Conservation (phyloP, 2,113 vertebrate genomes). For the Nestor notabilis region DNA sequence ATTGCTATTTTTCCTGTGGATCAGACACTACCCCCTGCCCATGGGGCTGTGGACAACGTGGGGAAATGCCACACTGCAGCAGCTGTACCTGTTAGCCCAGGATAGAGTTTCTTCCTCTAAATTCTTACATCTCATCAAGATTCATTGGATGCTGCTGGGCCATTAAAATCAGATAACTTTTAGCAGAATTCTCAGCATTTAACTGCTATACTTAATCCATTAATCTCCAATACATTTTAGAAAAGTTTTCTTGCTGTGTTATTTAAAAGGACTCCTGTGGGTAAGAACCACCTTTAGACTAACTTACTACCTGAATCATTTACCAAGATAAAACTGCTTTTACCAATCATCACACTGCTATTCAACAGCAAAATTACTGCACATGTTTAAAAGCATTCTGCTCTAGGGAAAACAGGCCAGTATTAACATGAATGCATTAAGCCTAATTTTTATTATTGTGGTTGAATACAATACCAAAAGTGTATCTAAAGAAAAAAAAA, state of each 20-base stretch:
- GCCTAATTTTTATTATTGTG: not conserved
- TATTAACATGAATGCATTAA: not conserved
- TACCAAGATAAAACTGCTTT: not conserved
- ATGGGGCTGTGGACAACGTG: not conserved
- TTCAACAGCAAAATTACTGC: not conserved
- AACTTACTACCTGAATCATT: conserved; percentile 7
- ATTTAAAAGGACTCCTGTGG: conserved; percentile 19
- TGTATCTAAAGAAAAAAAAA: not conserved
- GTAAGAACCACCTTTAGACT: not conserved
- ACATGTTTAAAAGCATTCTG: not conserved
- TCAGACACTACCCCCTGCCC: not conserved
- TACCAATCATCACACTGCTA: not conserved
- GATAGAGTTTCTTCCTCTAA: not conserved
- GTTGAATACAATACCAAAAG: not conserved
- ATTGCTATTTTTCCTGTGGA: not conserved
- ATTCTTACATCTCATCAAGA: not conserved
- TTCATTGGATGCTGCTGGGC: not conserved
- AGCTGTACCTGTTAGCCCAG: not conserved
- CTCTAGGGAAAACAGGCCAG: not conserved
- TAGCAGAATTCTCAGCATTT: not conserved
- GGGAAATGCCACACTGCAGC: not conserved
- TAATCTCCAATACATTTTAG: not conserved
- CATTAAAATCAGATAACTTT: not conserved
- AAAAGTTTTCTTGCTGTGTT: not conserved
- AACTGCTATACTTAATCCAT: not conserved